phyloP scores from a whole-genome alignment of 53 echinoderm and acorn worm genomes.

The Patiria pectinifera region DNA sequence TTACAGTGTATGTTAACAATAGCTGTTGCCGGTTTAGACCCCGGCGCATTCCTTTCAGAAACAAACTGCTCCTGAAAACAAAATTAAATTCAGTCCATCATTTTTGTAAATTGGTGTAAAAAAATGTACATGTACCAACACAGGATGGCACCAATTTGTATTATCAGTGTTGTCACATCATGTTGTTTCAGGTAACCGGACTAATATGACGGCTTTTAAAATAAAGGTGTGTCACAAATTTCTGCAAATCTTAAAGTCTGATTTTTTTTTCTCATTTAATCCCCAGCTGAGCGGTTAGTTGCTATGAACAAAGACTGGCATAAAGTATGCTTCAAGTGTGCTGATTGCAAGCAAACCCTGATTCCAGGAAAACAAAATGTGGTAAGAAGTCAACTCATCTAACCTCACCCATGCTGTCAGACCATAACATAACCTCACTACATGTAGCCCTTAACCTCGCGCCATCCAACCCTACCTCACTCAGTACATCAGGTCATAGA shows the following conservation, averaged over 20 bases:
- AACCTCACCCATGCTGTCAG: neutral
- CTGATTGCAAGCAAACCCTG: conserved; percentile 66
- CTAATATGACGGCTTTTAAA: neutral
- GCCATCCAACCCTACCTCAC: too few relatives aligned
- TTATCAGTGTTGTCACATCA: neutral
- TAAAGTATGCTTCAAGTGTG: conserved; percentile 78
- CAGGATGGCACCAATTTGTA: neutral
- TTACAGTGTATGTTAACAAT: too few relatives aligned
- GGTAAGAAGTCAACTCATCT: conserved; percentile 59
- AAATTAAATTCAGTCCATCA: too few relatives aligned
- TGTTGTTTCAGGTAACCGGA: neutral
- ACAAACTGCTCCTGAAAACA: too few relatives aligned
- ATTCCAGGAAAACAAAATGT: conserved; percentile 71
- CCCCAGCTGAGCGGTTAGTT: conserved; percentile 78
- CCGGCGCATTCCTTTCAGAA: too few relatives aligned
- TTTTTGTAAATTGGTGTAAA: too few relatives aligned
- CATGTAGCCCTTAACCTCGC: too few relatives aligned
- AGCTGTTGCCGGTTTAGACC: too few relatives aligned
- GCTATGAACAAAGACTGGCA: conserved; percentile 84
- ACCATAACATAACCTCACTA: neutral
- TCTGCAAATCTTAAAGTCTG: neutral
- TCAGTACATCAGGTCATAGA: too few relatives aligned
- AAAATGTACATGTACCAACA: too few relatives aligned
- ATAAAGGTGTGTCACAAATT: neutral
- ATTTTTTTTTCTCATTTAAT: neutral